phyloP scores from a whole-genome alignment of 2,888 invertebrate species.

The Tineola bisselliella region DNA sequence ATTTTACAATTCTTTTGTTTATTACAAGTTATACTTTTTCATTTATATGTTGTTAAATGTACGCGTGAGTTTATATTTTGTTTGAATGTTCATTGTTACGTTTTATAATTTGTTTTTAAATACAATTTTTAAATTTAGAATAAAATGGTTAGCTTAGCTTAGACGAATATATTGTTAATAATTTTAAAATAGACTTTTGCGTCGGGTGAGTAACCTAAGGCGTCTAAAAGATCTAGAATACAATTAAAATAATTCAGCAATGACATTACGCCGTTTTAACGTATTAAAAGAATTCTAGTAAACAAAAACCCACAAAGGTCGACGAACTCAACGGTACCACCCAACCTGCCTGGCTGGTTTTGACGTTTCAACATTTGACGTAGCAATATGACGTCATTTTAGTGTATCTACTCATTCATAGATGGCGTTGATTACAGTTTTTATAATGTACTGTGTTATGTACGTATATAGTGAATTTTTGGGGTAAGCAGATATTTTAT shows the following conservation, averaged over 20 bases:
- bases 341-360: conserved; percentile 44
- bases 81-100: no score
- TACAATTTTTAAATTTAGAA: no score
- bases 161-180: background rate
- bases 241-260: background rate
- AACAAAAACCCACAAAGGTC: conserved; percentile 47
- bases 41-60: no score
- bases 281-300: conserved; percentile 37
- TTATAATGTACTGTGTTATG: no score
- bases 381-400: conserved; percentile 50
- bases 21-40: no score
- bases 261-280: background rate
- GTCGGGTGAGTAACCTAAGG: background rate
- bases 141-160: no score
- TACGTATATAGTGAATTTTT: background rate
- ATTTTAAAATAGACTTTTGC: background rate
- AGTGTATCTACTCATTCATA: conserved; percentile 19
- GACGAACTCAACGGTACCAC: conserved; percentile 60
- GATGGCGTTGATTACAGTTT: background rate
- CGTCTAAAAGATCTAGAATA: background rate
- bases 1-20: background rate
- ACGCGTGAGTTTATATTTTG: no score
- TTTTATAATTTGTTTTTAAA: no score
- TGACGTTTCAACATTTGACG: no score
- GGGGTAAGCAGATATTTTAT: background rate